Evolutionary conservation across 2,888 invertebrate genomes (phyloP).

Genomic region (Belgica antarctica): DNA sequence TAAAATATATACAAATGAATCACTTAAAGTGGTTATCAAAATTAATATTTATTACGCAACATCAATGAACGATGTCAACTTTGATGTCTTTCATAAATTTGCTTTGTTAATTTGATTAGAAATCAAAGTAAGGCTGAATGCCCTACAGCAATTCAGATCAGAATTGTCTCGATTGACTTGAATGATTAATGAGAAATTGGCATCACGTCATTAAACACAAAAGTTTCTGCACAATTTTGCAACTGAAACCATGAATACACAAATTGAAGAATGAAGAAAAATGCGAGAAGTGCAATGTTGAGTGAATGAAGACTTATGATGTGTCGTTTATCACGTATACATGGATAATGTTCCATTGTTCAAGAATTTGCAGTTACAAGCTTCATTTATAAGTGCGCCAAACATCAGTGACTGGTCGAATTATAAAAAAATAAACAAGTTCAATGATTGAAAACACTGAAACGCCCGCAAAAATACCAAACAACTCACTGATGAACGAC

Average conservation of each 20-base stretch:
- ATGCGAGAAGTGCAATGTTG: background rate
- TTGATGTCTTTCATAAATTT: conserved; percentile 21
- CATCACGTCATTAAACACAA: conserved; percentile 11
- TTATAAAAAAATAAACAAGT: too few species aligned
- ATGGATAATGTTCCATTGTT: background rate
- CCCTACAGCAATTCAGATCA: background rate
- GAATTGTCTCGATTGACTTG: conserved; percentile 13
- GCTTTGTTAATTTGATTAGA: conserved; percentile 23
- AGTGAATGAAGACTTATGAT: conserved; percentile 13
- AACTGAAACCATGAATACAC: background rate
- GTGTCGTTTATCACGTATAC: conserved; percentile 3
- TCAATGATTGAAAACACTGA: too few species aligned
- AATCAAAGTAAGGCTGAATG: background rate
- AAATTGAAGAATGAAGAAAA: background rate
- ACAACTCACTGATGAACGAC: too few species aligned
- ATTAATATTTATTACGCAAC: background rate
- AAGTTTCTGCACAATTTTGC: conserved; percentile 22
- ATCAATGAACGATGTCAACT: background rate
- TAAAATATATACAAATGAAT: background rate
- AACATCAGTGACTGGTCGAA: too few species aligned
- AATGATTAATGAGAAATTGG: conserved; percentile 31
- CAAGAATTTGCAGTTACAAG: background rate
- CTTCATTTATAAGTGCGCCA: too few species aligned
- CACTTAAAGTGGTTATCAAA: background rate
- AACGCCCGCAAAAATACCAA: too few species aligned